A percentile compares a stretch with the other conserved stretches of the same genome.
phyloP scores from a whole-genome alignment of 2,888 invertebrate genomes.

The Dryadula phaetusa region DNA sequence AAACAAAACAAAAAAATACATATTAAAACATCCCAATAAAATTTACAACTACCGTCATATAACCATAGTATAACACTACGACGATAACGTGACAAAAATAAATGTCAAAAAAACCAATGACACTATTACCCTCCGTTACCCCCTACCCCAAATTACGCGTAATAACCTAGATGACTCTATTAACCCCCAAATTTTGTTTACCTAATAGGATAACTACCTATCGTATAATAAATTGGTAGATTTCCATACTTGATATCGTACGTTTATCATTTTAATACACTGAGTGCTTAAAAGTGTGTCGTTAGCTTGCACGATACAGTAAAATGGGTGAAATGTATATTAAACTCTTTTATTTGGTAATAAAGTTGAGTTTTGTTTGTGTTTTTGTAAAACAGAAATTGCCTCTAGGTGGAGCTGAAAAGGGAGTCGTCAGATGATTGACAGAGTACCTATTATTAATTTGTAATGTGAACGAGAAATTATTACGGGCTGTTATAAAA shows the following conservation, averaged over 20 bases:
- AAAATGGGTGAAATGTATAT: slow-evolving; percentile 37
- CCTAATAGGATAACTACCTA: slow-evolving; percentile 83
- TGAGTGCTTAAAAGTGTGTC: slow-evolving; percentile 71
- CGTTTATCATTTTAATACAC: slow-evolving; percentile 82
- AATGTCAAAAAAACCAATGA: slow-evolving; percentile 32
- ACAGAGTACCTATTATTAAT: slow-evolving; percentile 75
- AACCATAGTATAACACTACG: slow-evolving; percentile 4
- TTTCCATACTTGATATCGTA: slow-evolving; percentile 79
- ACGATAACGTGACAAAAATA: slow-evolving; percentile 25
- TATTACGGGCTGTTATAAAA: slow-evolving; percentile 60
- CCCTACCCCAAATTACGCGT: slow-evolving; percentile 61
- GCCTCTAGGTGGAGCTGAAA: slow-evolving; percentile 51
- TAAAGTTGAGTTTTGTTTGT: not conserved
- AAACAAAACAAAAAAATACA: not conserved
- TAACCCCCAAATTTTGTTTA: slow-evolving; percentile 78
- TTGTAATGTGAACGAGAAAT: slow-evolving; percentile 70
- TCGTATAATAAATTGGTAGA: slow-evolving; percentile 83
- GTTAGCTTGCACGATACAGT: slow-evolving; percentile 60
- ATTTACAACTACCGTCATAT: slow-evolving; percentile 8
- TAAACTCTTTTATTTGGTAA: not conserved
- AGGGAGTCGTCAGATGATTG: slow-evolving; percentile 60
- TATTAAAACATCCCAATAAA: not conserved
- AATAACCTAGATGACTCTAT: slow-evolving; percentile 78
- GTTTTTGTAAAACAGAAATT: slow-evolving; percentile 40
- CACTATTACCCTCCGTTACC: slow-evolving; percentile 52